Conservation (phyloP, 2,113 vertebrate species). For the Petrocephalus zakoni region DNA sequence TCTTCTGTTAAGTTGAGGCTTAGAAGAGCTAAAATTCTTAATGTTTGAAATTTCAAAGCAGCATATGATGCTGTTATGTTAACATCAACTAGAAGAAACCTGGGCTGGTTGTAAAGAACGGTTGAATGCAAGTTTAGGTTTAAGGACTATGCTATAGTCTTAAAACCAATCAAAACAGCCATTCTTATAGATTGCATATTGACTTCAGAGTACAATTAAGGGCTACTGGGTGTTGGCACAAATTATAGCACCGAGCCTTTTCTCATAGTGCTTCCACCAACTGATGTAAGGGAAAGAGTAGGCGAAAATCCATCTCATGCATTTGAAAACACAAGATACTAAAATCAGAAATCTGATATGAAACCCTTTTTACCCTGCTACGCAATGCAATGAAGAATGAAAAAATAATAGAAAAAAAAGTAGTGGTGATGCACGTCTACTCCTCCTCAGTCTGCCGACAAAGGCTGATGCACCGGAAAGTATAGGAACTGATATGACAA, state of each 20-base stretch:
- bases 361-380: background rate
- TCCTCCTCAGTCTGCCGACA: conserved; percentile 21
- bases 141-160: background rate
- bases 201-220: background rate
- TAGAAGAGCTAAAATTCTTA: background rate
- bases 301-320: background rate
- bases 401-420: background rate
- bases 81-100: background rate
- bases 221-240: background rate
- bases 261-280: background rate
- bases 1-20: background rate
- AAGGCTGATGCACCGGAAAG: conserved; percentile 28
- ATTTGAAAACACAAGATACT: conserved; percentile 16
- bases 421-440: conserved; percentile 18
- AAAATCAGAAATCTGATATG: conserved; percentile 25
- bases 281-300: conserved; percentile 17
- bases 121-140: background rate
- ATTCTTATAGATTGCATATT: background rate
- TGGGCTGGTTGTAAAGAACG: background rate
- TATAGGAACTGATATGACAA: conserved; percentile 26
- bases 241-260: background rate
- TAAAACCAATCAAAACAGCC: background rate
- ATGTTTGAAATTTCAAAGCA: background rate
- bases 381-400: conserved; percentile 6
- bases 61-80: background rate